phyloP scores from a whole-genome alignment of 2,888 invertebrate species.

The Synanthedon formicaeformis region DNA sequence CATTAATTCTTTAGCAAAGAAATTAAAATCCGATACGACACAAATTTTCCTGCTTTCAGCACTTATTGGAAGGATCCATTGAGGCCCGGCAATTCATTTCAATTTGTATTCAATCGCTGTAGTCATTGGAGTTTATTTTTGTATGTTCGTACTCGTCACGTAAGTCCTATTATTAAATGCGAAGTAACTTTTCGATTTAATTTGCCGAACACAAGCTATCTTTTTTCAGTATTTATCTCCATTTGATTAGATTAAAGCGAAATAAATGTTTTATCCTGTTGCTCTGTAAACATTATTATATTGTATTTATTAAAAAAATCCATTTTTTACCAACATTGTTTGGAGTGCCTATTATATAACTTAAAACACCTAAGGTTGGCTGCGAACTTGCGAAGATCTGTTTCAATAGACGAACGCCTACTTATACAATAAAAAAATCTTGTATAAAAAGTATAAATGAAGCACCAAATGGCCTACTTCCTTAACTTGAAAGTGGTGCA shows the following conservation, averaged over 20 bases:
- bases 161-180: conserved; percentile 13
- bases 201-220: conserved; percentile 60
- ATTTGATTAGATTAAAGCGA: conserved; percentile 57
- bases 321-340: too few relatives aligned
- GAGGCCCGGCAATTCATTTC: neutral
- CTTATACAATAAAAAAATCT: too few relatives aligned
- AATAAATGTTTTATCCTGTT: conserved; percentile 23
- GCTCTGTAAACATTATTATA: too few relatives aligned
- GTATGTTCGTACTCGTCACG: conserved; percentile 1
- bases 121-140: conserved; percentile 7
- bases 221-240: conserved; percentile 58
- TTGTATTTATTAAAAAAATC: too few relatives aligned
- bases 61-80: conserved; percentile 20
- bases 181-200: conserved; percentile 59
- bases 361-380: too few relatives aligned
- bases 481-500: too few relatives aligned
- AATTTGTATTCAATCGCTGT: conserved; percentile 12
- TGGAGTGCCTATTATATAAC: too few relatives aligned
- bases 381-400: too few relatives aligned
- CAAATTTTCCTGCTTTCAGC: conserved; percentile 47
- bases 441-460: too few relatives aligned
- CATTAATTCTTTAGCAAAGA: conserved; percentile 62
- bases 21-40: conserved; percentile 69
- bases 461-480: too few relatives aligned
- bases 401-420: too few relatives aligned